A percentile compares a stretch with the other conserved stretches of the same genome.
Evolutionary conservation across 2,888 invertebrate species (phyloP).

Genomic region (Geotrupes spiniger): DNA sequence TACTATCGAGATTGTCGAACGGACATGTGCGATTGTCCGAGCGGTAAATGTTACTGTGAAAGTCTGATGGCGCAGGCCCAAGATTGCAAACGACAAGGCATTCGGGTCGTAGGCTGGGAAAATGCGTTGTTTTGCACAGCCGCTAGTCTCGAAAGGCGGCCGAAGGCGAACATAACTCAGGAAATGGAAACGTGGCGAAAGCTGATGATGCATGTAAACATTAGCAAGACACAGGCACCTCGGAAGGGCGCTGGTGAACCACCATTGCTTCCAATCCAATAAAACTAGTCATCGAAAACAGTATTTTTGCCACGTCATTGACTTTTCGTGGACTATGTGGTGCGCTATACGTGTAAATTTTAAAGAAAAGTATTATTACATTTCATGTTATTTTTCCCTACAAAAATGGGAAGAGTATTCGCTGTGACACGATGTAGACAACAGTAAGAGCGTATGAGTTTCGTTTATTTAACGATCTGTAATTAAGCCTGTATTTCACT

Average conservation of each 20-base stretch:
- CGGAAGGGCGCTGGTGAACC: background rate
- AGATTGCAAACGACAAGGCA: conserved; percentile 78
- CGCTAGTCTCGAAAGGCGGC: conserved; percentile 12
- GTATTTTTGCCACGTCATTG: conserved; percentile 15
- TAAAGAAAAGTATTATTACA: conserved; percentile 4
- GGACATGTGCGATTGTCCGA: conserved; percentile 84
- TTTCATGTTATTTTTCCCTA: no score
- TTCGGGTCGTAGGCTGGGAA: conserved; percentile 70
- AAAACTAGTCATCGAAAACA: conserved; percentile 39
- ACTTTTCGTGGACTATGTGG: conserved; percentile 5
- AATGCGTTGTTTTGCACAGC: conserved; percentile 35
- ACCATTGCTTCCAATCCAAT: background rate
- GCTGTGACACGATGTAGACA: no score
- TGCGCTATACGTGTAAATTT: conserved; percentile 11
- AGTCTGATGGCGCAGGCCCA: conserved; percentile 86
- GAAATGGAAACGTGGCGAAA: background rate
- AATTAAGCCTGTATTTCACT: no score
- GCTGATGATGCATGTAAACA: no score
- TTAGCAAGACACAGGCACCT: conserved; percentile 19
- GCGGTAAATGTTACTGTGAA: conserved; percentile 81
- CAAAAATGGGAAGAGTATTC: no score
- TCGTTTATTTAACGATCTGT: no score
- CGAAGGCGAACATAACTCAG: conserved; percentile 10
- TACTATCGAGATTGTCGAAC: conserved; percentile 83
- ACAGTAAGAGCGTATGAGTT: no score